Evolutionary conservation across 2,113 vertebrate genomes (phyloP), one percentile per base, ranked within the genome.

Genomic region (Larimichthys polyactis): DNA sequence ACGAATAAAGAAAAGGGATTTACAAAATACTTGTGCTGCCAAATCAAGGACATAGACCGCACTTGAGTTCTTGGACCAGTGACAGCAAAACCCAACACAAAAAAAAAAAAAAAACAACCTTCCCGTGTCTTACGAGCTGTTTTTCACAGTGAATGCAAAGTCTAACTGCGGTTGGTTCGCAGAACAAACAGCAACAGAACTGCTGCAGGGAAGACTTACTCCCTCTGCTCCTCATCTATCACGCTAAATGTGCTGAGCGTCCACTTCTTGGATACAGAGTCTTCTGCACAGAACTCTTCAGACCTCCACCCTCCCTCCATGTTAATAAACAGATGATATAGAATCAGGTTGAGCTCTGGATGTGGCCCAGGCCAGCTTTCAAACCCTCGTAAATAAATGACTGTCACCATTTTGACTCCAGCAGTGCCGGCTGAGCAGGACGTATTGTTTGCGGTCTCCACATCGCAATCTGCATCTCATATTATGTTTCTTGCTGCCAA

Each of bases 231-330:
- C 72, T 79, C 75, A 77, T 87, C 75, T 73, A 70, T 84, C 82
- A 74, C 63, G 40, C 24, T 29, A 22, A 82, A 84, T 64, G 72
- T 84, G 88, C 85, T 90, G 79, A 90, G 68, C 15, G 4, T 36
- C 54, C 9, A 4, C 44, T 82, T 81, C 66, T 75, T 43, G 40
- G 46, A 66, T 12, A 15, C 62, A 36, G 32, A 20, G 67, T 75
- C 80, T 54, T 81, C 63, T 52, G 29, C 73, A 54, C n/a, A 20
- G 49, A 70, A 27, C 72, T 51, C 69, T 40, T 36, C 48, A 52
- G n/a, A 64, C 40, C 44, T 36, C 10, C 19, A 15, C 59, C 64
- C 48, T 65, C 29, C 20, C 19, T 66, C 55, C 29, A 0, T 80
- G 78, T 70, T 84, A 83, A 86, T 84, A 75, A 81, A 78, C 12